Evolutionary conservation across 2,888 invertebrate genomes (phyloP), one percentile per base, ranked within the genome.

Genomic region (Helicoverpa assulta): DNA sequence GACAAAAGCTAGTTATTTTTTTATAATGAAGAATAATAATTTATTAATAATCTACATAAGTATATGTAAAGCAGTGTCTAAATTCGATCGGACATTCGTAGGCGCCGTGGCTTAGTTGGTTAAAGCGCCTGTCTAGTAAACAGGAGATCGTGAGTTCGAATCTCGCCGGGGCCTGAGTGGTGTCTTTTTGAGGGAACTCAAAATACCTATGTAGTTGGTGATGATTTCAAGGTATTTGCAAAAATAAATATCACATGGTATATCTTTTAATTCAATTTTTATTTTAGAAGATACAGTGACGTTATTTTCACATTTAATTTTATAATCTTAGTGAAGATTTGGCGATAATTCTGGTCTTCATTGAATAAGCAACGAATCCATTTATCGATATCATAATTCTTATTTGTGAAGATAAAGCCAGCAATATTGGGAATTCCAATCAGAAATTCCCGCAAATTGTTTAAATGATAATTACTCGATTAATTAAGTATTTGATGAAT

Each of bases 41-140:
- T 47, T n/a, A 7, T 47, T 47, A 6, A 47, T 47, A 47, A 47
- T 47, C 5, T n/a, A 47, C 7, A 43, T 16, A 43, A 16, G 6
- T 43, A 47, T n/a, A 47, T 47, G 47, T n/a, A 47, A 47, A n/a
- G 47, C n/a, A n/a, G 12, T n/a, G 47, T 47, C 16, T n/a, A 47
- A 47, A 47, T 43, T 43, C 16, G 16, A 16, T 6, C 2, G 2
- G 43, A 5, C 16, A 43, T 1, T 0, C 72, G 21, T 3, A 86
- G 96, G 96, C 96, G 96, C 96, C 96, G 96, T 97, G 97, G 97
- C 97, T 97, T 97, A 97, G 97, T 97, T 97, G 96, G 97, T 97
- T 97, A 97, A 97, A 96, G 96, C 96, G 96, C 78, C 80, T 83
- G 77, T 83, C 76, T 76, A 76, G 78, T 78, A 80, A 80, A 81